phyloP scores from a whole-genome alignment of 2,888 invertebrate species.

The Cordilura impudica region DNA sequence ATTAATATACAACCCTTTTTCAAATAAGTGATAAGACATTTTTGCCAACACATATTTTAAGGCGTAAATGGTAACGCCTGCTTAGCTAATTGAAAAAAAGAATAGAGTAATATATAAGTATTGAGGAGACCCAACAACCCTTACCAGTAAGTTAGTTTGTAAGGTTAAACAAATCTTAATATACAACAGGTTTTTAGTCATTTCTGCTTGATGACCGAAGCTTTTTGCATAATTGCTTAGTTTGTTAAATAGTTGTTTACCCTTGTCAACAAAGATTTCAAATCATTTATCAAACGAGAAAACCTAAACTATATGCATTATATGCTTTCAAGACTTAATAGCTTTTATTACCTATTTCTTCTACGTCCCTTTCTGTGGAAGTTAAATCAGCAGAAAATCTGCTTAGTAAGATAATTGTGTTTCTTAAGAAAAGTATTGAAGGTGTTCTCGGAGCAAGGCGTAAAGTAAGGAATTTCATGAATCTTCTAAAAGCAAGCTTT shows the following conservation, averaged over 20 bases:
- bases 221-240: constrained; percentile 61
- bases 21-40: constrained; percentile 46
- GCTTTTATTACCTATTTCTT: neutral
- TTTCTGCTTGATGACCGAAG: constrained; percentile 40
- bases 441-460: neutral
- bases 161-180: constrained; percentile 23
- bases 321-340: constrained; percentile 45
- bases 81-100: constrained; percentile 56
- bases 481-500: constrained; percentile 13
- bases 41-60: constrained; percentile 63
- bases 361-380: neutral
- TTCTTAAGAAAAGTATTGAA: neutral
- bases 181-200: constrained; percentile 13
- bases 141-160: neutral
- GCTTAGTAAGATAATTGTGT: constrained; percentile 27
- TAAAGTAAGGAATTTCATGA: neutral
- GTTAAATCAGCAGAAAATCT: constrained; percentile 60
- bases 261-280: constrained; percentile 54
- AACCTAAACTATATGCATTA: constrained; percentile 37
- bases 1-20: constrained; percentile 45
- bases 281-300: constrained; percentile 46
- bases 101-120: neutral
- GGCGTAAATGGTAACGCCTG: constrained; percentile 55
- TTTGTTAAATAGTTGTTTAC: constrained; percentile 48
- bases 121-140: constrained; percentile 10